Evolutionary conservation across 2,888 invertebrate species (phyloP).

Genomic region (Gasteruption jaculator): DNA sequence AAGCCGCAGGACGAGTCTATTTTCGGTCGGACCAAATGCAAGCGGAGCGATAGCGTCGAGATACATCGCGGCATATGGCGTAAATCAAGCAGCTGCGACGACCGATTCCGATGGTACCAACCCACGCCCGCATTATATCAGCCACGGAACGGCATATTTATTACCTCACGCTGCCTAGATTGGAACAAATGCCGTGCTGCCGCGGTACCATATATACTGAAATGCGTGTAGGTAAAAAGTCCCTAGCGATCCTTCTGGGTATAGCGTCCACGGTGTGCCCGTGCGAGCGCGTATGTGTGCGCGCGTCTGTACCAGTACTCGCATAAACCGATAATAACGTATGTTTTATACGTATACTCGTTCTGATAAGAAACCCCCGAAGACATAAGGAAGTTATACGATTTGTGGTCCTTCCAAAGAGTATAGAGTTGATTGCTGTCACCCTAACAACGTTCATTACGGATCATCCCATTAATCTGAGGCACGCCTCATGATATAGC

Average conservation of each 20-base stretch:
- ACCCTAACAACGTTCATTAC: constrained; percentile 42
- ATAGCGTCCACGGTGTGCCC: too few relatives aligned
- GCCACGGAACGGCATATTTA: constrained; percentile 45
- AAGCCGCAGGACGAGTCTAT: constrained; percentile 40
- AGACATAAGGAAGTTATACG: constrained; percentile 28
- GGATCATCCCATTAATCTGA: constrained; percentile 46
- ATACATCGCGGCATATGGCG: constrained; percentile 40
- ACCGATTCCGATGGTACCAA: constrained; percentile 41
- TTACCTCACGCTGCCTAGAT: constrained; percentile 41
- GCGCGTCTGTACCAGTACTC: constrained; percentile 8
- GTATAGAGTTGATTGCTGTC: constrained; percentile 33
- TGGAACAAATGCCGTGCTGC: constrained; percentile 38
- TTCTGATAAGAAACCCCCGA: constrained; percentile 14
- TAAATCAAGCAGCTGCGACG: constrained; percentile 48
- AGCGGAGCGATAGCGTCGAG: constrained; percentile 38
- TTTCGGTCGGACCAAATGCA: constrained; percentile 40
- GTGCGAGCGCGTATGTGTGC: constrained; percentile 16
- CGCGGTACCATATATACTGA: constrained; percentile 14
- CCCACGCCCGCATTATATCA: constrained; percentile 47
- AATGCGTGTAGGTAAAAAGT: background rate
- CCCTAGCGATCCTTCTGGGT: too few relatives aligned
- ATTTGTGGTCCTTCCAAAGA: constrained; percentile 36
- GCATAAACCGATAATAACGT: constrained; percentile 27
- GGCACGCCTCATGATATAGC: constrained; percentile 35
- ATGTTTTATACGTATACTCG: background rate